Evolutionary conservation across 2,888 invertebrate genomes (phyloP).

Genomic region (Drosophila emarginata): DNA sequence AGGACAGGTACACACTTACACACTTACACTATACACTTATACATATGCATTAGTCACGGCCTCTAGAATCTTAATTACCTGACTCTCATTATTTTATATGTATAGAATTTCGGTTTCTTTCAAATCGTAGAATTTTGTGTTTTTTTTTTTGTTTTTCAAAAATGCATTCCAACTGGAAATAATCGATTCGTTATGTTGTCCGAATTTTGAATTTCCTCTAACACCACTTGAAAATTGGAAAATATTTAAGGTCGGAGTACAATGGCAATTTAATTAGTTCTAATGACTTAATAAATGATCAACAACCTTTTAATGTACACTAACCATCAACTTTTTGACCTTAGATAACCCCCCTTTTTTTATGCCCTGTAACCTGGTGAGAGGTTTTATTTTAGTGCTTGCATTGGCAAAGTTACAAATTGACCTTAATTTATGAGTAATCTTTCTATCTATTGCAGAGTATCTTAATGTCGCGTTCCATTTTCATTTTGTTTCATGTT

Average conservation of each 20-base stretch:
- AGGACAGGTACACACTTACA: not conserved
- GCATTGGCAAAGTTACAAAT: no score
- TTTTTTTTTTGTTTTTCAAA: no score
- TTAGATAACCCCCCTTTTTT: constrained; percentile 1
- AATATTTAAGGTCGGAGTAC: not conserved
- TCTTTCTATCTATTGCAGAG: not conserved
- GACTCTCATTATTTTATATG: not conserved
- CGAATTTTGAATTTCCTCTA: no score
- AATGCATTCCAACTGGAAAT: constrained; percentile 17
- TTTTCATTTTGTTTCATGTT: no score
- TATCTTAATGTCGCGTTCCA: not conserved
- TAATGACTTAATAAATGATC: constrained; percentile 45
- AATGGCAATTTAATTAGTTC: constrained; percentile 22
- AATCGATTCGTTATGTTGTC: constrained; percentile 42
- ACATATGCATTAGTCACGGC: not conserved
- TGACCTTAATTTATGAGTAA: constrained; percentile 5
- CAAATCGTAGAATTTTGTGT: constrained; percentile 2
- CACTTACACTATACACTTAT: no score
- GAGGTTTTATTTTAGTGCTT: no score
- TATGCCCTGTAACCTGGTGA: not conserved
- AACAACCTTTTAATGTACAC: not conserved
- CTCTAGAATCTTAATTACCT: constrained; percentile 7
- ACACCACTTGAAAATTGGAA: no score
- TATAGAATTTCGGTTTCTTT: not conserved
- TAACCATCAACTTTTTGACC: constrained; percentile 9